Conservation (phyloP, 2,797 vertebrate species). For the Microcaecilia unicolor region DNA sequence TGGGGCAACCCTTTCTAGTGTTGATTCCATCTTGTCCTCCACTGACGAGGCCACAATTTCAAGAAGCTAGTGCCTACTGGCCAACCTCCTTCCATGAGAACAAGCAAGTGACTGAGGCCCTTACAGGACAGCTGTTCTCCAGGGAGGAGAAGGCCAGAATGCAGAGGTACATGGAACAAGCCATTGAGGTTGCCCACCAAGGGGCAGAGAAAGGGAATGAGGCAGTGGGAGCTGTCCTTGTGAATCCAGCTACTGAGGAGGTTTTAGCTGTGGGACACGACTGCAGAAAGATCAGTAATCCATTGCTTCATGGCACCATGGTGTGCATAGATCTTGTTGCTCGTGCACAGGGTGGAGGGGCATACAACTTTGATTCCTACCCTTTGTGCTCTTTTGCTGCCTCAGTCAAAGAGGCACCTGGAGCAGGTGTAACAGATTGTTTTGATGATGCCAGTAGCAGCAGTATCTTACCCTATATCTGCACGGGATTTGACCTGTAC, state of each 20-base stretch:
- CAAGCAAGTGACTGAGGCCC: conserved; percentile 52
- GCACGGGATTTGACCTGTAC: conserved; percentile 77
- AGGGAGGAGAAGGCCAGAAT: conserved; percentile 48
- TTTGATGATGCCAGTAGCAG: too few species aligned
- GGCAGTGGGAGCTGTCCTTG: conserved; percentile 62
- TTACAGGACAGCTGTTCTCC: conserved; percentile 60
- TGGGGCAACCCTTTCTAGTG: conserved; percentile 70
- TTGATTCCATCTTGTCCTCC: conserved; percentile 56
- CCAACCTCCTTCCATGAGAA: conserved; percentile 79
- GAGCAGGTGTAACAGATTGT: too few species aligned
- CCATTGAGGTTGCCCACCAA: conserved; percentile 49
- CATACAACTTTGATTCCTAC: conserved; percentile 42
- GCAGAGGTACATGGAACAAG: conserved; percentile 60
- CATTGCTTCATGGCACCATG: conserved; percentile 76
- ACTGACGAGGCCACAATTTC: conserved; percentile 71
- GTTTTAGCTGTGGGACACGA: conserved; percentile 70
- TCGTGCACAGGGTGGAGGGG: conserved; percentile 63
- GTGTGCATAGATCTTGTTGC: conserved; percentile 79
- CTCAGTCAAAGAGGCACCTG: too few species aligned
- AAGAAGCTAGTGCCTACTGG: conserved; percentile 66
- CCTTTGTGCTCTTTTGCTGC: conserved; percentile 35
- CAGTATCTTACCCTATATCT: conserved; percentile 70
- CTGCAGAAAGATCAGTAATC: conserved; percentile 38
- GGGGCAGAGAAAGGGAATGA: conserved; percentile 48
- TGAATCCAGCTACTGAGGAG: conserved; percentile 46